Evolutionary conservation across 1,140 invertebrate genomes (phyloP), one percentile per base, ranked within the genome.

Genomic region (Bradysia coprophila): DNA sequence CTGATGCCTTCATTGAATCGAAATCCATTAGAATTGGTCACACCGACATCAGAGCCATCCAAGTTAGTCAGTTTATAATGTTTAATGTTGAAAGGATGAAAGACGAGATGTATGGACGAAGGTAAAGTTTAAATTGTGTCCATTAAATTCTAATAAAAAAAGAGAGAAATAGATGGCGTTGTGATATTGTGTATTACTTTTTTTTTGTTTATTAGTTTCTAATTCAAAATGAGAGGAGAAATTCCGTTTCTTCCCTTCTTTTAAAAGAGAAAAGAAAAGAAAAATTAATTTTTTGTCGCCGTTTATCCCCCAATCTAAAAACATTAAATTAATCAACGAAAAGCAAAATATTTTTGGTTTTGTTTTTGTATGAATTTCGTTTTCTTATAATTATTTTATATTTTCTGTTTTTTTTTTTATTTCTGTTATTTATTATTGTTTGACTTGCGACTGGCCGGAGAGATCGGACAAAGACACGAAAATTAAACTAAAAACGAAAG

Each of bases 1-100:
- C 49, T 80, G 37, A 61, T 76, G 47, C 73, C 75, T 22, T 68
- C 66, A 10, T 77, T 81, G 53, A 77, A 79, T 54, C 66, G 77
- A 49, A 72, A 68, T 55, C 58, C 65, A 54, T 67, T 59, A 42
- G 76, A 80, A 53, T 60, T 81, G 43, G 68, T 65, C 19, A 78
- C 78, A 16, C 78, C 81, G 47, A 67, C 71, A 28, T 74, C 67
- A 47, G 64, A 76, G 49, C 72, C 76, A 40, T 74, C 73, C 8
- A 81, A 81, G 56, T 65, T 82, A 32, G 78, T 81, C 48, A 80
- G 76, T 44, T 76, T 82, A 68, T 82, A 75, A 76, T 56, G 16
- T 38, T 21, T n/a, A 5, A 36, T 6, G 5, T 11, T 36, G 8
- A 31, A 9, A 31, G 28, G 8, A 31, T 9, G n/a, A 31, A 9